A percentile compares a stretch with the other conserved stretches of the same genome.
phyloP scores from a whole-genome alignment of 2,797 vertebrate species.

The Tragelaphus oryx region DNA sequence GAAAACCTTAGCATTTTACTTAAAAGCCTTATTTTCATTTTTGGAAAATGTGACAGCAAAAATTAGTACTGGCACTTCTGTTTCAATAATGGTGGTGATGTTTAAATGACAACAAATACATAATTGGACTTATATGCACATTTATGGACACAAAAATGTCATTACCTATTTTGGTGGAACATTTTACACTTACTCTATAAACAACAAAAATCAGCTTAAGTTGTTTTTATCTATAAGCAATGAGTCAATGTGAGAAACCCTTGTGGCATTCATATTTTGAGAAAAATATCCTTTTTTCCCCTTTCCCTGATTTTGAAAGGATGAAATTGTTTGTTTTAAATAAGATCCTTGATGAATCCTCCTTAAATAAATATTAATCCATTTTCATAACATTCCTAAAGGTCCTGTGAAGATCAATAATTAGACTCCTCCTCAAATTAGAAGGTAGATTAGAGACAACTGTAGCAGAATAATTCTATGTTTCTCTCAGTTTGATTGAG shows the following conservation, averaged over 20 bases:
- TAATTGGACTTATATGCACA: conserved; percentile 82
- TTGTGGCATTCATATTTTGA: conserved; percentile 69
- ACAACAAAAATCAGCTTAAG: conserved; percentile 83
- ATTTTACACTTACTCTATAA: conserved; percentile 80
- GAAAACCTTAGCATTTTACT: conserved; percentile 84
- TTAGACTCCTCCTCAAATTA: conserved; percentile 30
- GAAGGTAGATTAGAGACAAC: conserved; percentile 26
- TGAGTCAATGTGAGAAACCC: conserved; percentile 77
- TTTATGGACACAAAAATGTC: conserved; percentile 84
- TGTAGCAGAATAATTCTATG: conserved; percentile 8
- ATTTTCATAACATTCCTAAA: conserved; percentile 45
- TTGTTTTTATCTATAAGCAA: conserved; percentile 81
- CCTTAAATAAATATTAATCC: conserved; percentile 25
- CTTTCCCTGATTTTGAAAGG: conserved; percentile 59
- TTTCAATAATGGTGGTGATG: conserved; percentile 83
- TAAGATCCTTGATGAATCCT: conserved; percentile 32
- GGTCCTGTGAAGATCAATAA: conserved; percentile 37
- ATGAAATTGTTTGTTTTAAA: conserved; percentile 58
- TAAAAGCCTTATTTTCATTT: conserved; percentile 83
- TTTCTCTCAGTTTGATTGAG: conserved; percentile 25
- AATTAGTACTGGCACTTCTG: conserved; percentile 84
- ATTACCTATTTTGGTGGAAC: conserved; percentile 85
- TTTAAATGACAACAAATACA: conserved; percentile 84
- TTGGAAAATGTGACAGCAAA: conserved; percentile 83
- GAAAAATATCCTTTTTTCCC: conserved; percentile 67